A percentile compares a stretch with the other conserved stretches of the same genome.
Conservation (phyloP, 2,113 vertebrate genomes). For the Myiopsitta monachus region DNA sequence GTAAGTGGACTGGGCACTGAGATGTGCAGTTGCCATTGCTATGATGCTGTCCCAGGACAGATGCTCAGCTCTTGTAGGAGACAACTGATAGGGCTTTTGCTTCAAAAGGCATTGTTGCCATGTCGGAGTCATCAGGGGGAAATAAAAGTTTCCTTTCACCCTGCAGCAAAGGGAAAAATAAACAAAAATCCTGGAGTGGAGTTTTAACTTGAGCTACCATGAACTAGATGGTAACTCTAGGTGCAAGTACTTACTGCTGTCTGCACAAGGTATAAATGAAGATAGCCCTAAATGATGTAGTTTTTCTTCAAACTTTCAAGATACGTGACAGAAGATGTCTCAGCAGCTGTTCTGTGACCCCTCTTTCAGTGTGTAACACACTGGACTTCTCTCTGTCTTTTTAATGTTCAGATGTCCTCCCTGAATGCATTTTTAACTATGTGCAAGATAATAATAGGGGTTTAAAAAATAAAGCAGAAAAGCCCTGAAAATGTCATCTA, state of each 20-base stretch:
- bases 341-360: neutral
- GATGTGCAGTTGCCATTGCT: neutral
- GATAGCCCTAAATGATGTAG: neutral
- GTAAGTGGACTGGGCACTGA: neutral
- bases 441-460: neutral
- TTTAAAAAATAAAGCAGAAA: neutral
- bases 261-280: neutral
- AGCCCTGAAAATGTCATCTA: neutral
- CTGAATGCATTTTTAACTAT: neutral
- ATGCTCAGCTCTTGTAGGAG: neutral
- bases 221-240: neutral
- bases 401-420: neutral
- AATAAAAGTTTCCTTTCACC: neutral
- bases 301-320: neutral
- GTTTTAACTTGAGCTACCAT: neutral
- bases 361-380: neutral
- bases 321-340: neutral
- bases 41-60: neutral
- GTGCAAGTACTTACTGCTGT: neutral
- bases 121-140: neutral
- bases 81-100: neutral
- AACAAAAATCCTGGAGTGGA: neutral
- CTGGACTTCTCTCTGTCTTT: neutral
- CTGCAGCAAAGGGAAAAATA: neutral
- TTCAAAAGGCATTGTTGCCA: neutral